phyloP scores from a whole-genome alignment of 2,797 vertebrate species.

The Novumbra hubbsi region DNA sequence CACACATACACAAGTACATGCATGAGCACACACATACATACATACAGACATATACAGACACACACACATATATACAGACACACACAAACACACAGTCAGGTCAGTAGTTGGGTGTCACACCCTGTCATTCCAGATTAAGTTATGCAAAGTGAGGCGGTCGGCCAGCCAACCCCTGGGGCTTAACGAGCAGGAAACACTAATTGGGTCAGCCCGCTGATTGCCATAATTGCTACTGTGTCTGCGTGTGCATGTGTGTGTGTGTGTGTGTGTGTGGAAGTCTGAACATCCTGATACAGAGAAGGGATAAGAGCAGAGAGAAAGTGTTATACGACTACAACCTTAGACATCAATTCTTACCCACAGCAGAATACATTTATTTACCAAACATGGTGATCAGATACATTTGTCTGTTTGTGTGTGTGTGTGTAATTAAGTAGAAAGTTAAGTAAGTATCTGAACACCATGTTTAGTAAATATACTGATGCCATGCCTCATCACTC shows the following conservation, averaged over 20 bases:
- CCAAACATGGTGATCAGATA: no score
- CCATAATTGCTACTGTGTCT: constrained; percentile 98
- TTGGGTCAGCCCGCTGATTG: constrained; percentile 91
- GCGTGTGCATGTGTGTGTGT: constrained; percentile 60
- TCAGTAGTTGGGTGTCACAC: constrained; percentile 88
- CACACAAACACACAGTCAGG: constrained; percentile 42
- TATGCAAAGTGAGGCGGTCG: constrained; percentile 87
- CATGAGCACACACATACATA: constrained; percentile 7
- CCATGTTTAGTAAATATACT: constrained; percentile 54
- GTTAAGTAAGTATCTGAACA: neutral
- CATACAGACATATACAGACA: constrained; percentile 7
- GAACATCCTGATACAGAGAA: constrained; percentile 65
- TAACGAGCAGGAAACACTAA: constrained; percentile 86
- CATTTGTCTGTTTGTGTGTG: neutral
- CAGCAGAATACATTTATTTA: constrained; percentile 25
- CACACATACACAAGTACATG: constrained; percentile 17
- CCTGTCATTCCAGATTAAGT: constrained; percentile 99
- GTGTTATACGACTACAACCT: constrained; percentile 7
- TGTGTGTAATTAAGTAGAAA: neutral
- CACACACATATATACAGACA: constrained; percentile 34
- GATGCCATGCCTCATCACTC: constrained; percentile 40
- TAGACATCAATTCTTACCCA: constrained; percentile 37
- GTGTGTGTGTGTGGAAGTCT: constrained; percentile 77
- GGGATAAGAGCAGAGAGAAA: constrained; percentile 14
- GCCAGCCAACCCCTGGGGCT: constrained; percentile 83